These are phyloP conservation scores for Drosophila pectinifera DNA, from an alignment of 1,140 invertebrate genomes.

Conservation along the genomic window DNA sequence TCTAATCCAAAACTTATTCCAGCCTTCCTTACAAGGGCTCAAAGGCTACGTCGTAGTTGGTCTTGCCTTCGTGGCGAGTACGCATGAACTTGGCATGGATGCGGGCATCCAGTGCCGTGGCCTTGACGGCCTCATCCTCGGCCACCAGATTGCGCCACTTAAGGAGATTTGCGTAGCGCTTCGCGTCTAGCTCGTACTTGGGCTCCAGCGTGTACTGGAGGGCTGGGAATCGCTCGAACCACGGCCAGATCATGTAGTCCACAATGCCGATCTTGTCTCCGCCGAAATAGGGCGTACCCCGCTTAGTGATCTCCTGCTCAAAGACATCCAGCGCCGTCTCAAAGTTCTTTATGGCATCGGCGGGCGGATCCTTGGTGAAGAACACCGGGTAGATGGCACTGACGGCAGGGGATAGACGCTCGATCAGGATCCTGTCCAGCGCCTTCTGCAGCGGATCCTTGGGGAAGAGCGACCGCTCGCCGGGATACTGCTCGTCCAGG, in stretches of 20 bases:
- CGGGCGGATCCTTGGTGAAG: constrained; percentile 58
- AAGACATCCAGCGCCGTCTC: constrained; percentile 87
- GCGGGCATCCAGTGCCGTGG: constrained; percentile 88
- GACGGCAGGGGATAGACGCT: constrained; percentile 86
- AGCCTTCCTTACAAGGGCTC: constrained; percentile 30
- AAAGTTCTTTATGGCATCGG: constrained; percentile 68
- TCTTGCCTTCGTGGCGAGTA: constrained; percentile 87
- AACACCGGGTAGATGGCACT: constrained; percentile 72
- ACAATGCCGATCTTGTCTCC: constrained; percentile 91
- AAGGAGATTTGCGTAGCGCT: constrained; percentile 73
- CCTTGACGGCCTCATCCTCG: constrained; percentile 89
- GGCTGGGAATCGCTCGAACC: constrained; percentile 89
- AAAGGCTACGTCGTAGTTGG: constrained; percentile 89
- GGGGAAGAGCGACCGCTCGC: constrained; percentile 87
- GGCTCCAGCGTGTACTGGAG: constrained; percentile 49
- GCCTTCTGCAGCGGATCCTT: constrained; percentile 91
- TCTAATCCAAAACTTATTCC: background rate
- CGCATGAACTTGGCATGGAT: constrained; percentile 90
- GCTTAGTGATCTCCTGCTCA: constrained; percentile 87
- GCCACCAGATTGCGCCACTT: constrained; percentile 90
- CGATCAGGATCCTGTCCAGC: constrained; percentile 91
- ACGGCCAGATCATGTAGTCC: constrained; percentile 97
- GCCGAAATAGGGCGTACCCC: constrained; percentile 88
- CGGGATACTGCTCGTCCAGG: constrained; percentile 91
- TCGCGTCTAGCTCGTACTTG: constrained; percentile 67